Conservation (phyloP, 2,797 vertebrate species). For the Gallinago stenura region DNA sequence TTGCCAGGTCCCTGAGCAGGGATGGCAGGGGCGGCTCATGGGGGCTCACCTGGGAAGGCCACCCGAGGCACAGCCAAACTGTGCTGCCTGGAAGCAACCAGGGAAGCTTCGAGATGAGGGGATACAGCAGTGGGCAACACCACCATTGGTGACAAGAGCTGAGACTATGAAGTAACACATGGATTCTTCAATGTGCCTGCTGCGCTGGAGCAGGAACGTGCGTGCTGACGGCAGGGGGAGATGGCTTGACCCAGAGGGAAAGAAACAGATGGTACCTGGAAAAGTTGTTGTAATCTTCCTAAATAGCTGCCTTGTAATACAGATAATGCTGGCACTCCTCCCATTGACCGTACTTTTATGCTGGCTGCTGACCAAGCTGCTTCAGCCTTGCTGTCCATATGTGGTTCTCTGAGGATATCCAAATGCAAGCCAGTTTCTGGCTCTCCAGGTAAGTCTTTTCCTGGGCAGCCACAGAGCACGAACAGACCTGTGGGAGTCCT, state of each 20-base stretch:
- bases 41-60: neutral
- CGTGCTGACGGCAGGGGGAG: neutral
- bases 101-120: neutral
- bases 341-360: neutral
- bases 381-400: neutral
- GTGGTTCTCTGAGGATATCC: neutral
- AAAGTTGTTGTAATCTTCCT: neutral
- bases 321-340: neutral
- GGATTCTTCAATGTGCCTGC: neutral
- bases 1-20: neutral
- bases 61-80: rapidly evolving
- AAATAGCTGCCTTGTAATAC: neutral
- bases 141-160: neutral
- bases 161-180: neutral
- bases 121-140: neutral
- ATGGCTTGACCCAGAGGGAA: neutral
- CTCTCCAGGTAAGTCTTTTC: neutral
- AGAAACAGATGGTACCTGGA: neutral
- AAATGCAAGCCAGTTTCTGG: neutral
- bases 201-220: neutral
- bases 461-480: neutral
- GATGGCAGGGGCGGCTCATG: rapidly evolving
- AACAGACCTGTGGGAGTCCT: neutral
- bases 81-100: neutral
- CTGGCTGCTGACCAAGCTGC: neutral